Percentiles rank a stretch among this genome's conserved stretches.
phyloP scores from a whole-genome alignment of 2,888 invertebrate genomes.

The Caenorhabditis doughertyi region DNA sequence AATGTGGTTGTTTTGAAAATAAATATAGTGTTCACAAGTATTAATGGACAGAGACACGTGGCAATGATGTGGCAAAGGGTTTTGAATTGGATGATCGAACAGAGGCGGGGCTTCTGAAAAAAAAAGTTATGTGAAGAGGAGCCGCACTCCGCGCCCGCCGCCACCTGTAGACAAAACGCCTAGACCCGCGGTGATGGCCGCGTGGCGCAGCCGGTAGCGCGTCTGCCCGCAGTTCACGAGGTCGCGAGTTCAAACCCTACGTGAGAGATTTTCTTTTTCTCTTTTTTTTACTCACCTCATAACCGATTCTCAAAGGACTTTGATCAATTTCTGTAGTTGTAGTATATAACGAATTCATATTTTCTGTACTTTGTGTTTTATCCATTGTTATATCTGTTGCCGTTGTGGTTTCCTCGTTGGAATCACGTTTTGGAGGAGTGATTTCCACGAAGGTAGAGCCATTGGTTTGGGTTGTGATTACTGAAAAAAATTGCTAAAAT shows the following conservation, averaged over 20 bases:
- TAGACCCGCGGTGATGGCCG: background rate
- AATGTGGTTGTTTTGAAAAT: conserved; percentile 4
- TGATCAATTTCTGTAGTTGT: no score
- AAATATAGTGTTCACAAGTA: conserved; percentile 11
- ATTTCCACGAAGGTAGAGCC: background rate
- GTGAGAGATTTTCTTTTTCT: no score
- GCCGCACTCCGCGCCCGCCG: no score
- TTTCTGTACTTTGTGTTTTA: conserved; percentile 6
- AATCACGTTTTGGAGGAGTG: background rate
- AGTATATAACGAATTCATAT: background rate
- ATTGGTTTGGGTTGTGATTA: conserved; percentile 1
- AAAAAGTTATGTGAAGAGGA: background rate
- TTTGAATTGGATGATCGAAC: conserved; percentile 13
- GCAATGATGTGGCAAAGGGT: conserved; percentile 19
- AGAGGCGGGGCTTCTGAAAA: conserved; percentile 9
- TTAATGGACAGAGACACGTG: background rate
- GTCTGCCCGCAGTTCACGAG: no score
- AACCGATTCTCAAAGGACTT: background rate
- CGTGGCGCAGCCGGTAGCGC: no score
- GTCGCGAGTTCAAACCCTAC: no score
- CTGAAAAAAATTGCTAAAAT: background rate
- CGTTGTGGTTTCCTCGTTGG: background rate
- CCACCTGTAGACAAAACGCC: no score
- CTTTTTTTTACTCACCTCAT: background rate
- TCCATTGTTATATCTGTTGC: conserved; percentile 2